Evolutionary conservation across 2,113 vertebrate genomes (phyloP).

Genomic region (Ammodytes dubius): DNA sequence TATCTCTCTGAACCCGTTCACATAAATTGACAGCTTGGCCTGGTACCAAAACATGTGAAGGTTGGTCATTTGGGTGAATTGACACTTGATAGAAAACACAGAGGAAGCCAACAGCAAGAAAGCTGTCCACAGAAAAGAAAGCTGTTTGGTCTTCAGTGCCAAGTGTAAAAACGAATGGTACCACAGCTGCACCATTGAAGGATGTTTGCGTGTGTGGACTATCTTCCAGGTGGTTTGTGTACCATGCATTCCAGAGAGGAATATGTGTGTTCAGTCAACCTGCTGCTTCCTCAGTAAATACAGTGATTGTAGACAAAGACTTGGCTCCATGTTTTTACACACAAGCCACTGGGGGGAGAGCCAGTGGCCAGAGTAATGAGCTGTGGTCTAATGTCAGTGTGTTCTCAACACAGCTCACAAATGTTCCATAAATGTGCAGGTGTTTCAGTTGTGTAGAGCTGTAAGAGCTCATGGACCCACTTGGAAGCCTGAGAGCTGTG

Average conservation of each 20-base stretch:
- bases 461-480: not conserved
- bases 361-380: constrained; percentile 20
- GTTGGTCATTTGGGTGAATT: not conserved
- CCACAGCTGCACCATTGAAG: not conserved
- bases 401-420: constrained; percentile 15
- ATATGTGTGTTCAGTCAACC: constrained; percentile 20
- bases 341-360: not conserved
- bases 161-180: not conserved
- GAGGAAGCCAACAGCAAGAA: not conserved
- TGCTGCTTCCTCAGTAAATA: constrained; percentile 19
- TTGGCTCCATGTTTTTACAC: constrained; percentile 1
- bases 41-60: not conserved
- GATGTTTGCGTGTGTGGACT: not conserved
- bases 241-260: not conserved
- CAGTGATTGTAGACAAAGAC: constrained; percentile 5
- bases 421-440: constrained; percentile 37
- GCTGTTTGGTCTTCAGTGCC: not conserved
- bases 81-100: not conserved
- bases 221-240: not conserved
- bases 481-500: not conserved
- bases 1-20: not conserved
- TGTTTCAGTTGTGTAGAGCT: constrained; percentile 23
- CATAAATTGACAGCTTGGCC: not conserved
- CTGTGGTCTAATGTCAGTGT: constrained; percentile 14
- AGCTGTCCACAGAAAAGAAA: not conserved